A percentile compares a stretch with the other conserved stretches of the same genome.
Conservation (phyloP, 2,888 invertebrate species). For the Dynastes hyllus region DNA sequence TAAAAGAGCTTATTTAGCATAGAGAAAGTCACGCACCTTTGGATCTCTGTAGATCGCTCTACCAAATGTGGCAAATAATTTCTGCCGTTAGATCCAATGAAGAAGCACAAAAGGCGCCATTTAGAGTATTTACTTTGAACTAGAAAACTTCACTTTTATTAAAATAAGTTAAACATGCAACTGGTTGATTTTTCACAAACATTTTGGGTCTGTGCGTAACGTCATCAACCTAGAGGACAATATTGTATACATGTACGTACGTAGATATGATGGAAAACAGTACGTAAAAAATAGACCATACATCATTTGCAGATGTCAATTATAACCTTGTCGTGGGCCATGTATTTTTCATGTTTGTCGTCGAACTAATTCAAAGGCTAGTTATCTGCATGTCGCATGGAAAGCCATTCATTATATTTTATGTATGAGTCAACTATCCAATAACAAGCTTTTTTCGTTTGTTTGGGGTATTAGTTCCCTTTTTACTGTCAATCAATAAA, state of each 20-base stretch:
- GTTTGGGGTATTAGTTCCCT: neutral
- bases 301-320: neutral
- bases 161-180: neutral
- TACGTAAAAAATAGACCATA: neutral
- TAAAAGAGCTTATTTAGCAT: too few species aligned
- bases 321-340: neutral
- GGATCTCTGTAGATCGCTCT: too few species aligned
- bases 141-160: neutral
- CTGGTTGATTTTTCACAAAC: neutral
- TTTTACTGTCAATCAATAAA: neutral
- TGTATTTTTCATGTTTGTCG: conserved; percentile 1
- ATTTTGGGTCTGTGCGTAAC: neutral
- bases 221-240: neutral
- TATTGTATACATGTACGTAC: too few species aligned
- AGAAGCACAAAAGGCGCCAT: too few species aligned
- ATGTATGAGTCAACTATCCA: conserved; percentile 5
- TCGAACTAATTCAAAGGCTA: too few species aligned
- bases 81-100: too few species aligned
- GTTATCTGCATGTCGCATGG: too few species aligned
- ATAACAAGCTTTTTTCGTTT: neutral
- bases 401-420: neutral
- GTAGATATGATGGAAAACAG: too few species aligned
- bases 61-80: too few species aligned
- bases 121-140: too few species aligned
- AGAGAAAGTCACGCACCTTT: too few species aligned